Percentiles rank a stretch among this genome's conserved stretches.
phyloP scores from a whole-genome alignment of 2,113 vertebrate species.

The Nycticebus coucang region DNA sequence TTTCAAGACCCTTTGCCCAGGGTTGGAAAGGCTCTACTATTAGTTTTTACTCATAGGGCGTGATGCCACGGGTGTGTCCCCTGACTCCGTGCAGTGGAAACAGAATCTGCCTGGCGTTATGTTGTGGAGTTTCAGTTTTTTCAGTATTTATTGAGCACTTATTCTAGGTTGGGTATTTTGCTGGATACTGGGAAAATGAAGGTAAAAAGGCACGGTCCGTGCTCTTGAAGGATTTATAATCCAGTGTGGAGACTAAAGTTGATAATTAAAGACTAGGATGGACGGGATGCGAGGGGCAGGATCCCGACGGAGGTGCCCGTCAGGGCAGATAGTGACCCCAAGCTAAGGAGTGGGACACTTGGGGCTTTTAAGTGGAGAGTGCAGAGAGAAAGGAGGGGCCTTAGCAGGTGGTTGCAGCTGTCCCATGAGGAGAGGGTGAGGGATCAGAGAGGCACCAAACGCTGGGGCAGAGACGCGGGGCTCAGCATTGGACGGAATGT shows the following conservation, averaged over 20 bases:
- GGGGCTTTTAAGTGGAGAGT: not conserved
- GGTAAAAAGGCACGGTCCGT: not conserved
- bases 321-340: not conserved
- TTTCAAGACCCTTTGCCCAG: not conserved
- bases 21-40: not conserved
- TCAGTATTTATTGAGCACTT: not conserved
- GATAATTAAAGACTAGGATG: not conserved
- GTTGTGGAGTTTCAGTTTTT: not conserved
- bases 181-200: not conserved
- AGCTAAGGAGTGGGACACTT: no score
- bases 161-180: not conserved
- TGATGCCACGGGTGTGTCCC: not conserved
- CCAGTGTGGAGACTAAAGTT: not conserved
- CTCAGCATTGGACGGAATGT: not conserved
- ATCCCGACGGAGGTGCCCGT: rapidly evolving
- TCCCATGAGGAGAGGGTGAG: no score
- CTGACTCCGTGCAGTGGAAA: not conserved
- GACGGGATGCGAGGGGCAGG: not conserved
- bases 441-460: not conserved
- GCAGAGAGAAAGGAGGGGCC: not conserved
- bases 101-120: not conserved
- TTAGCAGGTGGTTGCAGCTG: not conserved
- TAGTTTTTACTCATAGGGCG: not conserved
- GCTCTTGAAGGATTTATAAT: not conserved
- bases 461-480: no score